Evolutionary conservation across 2,888 invertebrate species (phyloP), one percentile per base, ranked within the genome.

Genomic region (Ephialtes manifestator): DNA sequence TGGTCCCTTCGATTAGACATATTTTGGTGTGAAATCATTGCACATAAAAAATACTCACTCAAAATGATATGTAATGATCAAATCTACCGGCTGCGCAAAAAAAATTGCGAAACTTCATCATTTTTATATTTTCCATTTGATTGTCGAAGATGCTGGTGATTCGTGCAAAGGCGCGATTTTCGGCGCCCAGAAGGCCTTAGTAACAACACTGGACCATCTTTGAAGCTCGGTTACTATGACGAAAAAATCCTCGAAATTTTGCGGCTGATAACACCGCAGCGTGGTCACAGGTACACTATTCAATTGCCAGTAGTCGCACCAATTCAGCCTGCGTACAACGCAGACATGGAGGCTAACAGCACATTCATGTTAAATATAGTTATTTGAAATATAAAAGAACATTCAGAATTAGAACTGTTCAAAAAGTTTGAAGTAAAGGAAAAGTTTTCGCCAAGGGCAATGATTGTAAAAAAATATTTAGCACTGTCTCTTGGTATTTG

Each of bases 171-270:
- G 11, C 15, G 28, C 11, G 58, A 28, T 24, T 28, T 58, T 24
- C 28, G 31, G 58, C 58, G 10, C 28, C 58, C 10, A 58, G 58
- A 58, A 31, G 58, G 15, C 10, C 11, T 28, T 24, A 58, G 15
- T 28, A 58, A 13, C 18, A 28, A 28, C 28, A n/a, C n/a, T n/a
- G 58, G 28, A 8, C 11, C 10, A 24, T 15, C 58, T 10, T 10
- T 58, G 10, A 58, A 48, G 48, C 58, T 58, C 58, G 58, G 58
- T 28, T 58, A 58, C 10, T 58, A 24, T 28, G 58, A 58, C 15
- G 58, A 58, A 2, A 24, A 15, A 58, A 8, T 58, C 24, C 24
- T 58, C 24, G 11, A 58, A 10, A 58, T 58, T 15, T 13, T 58
- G 4, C 18, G 58, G 28, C 24, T 58, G 15, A 48, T 48, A 48